Conservation (phyloP, 2,113 vertebrate genomes). For the Helogale parvula region DNA sequence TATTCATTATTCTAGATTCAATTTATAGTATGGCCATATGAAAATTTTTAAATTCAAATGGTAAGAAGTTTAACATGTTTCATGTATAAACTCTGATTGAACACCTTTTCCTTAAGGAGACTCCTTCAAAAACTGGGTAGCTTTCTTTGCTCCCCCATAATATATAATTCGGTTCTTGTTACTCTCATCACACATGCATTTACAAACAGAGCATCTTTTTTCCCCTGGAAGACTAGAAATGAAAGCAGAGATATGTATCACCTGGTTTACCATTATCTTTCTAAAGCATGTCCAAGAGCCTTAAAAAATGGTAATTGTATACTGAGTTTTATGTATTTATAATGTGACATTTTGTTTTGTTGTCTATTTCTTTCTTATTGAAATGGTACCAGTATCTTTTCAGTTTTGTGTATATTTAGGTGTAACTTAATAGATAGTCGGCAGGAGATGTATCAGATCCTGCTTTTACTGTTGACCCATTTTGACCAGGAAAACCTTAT, state of each 20-base stretch:
- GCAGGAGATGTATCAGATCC: not conserved
- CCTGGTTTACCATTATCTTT: not conserved
- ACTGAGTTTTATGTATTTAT: not conserved
- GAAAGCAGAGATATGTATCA: not conserved
- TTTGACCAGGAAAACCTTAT: not conserved
- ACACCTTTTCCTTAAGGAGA: not conserved
- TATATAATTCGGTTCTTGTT: not conserved
- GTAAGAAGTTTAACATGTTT: not conserved
- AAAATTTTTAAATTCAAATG: not conserved
- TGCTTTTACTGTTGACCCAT: not conserved
- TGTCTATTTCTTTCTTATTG: not conserved
- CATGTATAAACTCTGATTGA: not conserved
- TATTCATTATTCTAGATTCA: not conserved
- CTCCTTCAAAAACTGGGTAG: not conserved
- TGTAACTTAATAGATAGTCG: not conserved
- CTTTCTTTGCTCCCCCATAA: not conserved
- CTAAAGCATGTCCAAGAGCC: not conserved
- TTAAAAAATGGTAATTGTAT: not conserved
- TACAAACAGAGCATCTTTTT: not conserved
- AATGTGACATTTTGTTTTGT: not conserved
- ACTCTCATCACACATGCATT: not conserved
- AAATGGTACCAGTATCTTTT: not conserved
- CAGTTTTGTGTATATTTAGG: not conserved
- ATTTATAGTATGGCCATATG: not conserved
- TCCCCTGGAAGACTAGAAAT: not conserved